These are phyloP conservation scores for Aphodius sticticus DNA, from an alignment of 2,888 invertebrate genomes.

Conservation along the genomic window DNA sequence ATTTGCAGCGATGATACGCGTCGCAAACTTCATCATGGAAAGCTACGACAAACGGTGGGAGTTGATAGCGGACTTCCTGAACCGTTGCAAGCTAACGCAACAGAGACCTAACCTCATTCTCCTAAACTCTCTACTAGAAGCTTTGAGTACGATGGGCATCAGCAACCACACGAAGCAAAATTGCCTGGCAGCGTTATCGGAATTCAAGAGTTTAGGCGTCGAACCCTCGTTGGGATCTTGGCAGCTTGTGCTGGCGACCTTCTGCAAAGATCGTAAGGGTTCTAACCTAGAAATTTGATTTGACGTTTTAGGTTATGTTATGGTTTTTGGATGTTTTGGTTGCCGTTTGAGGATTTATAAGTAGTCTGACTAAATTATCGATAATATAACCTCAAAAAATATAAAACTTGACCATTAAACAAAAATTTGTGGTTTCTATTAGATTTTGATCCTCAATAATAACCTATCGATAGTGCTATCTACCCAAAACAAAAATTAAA, in stretches of 20 bases:
- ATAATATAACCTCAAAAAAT: conserved; percentile 6
- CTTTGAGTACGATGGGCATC: conserved; percentile 61
- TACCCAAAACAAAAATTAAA: too few relatives aligned
- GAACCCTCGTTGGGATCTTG: conserved; percentile 80
- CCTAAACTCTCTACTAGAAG: conserved; percentile 69
- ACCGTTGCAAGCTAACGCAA: conserved; percentile 68
- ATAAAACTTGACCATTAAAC: not conserved
- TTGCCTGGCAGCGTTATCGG: conserved; percentile 65
- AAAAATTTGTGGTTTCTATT: too few relatives aligned
- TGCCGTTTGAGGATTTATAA: too few relatives aligned
- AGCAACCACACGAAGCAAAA: conserved; percentile 58
- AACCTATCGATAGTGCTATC: too few relatives aligned
- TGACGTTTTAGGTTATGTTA: not conserved
- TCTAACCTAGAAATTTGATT: conserved; percentile 39
- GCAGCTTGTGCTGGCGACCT: conserved; percentile 74
- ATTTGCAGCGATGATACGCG: conserved; percentile 74
- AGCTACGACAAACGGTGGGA: conserved; percentile 70
- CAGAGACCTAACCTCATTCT: conserved; percentile 72
- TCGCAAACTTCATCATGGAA: conserved; percentile 72
- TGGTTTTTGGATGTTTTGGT: too few relatives aligned
- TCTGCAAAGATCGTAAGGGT: conserved; percentile 73
- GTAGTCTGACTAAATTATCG: too few relatives aligned
- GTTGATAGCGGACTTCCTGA: conserved; percentile 68
- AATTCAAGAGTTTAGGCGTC: conserved; percentile 73
- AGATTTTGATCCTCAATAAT: too few relatives aligned